These are phyloP conservation scores for Dynastes hyllus DNA, from an alignment of 2,888 invertebrate species.

Conservation along the genomic window DNA sequence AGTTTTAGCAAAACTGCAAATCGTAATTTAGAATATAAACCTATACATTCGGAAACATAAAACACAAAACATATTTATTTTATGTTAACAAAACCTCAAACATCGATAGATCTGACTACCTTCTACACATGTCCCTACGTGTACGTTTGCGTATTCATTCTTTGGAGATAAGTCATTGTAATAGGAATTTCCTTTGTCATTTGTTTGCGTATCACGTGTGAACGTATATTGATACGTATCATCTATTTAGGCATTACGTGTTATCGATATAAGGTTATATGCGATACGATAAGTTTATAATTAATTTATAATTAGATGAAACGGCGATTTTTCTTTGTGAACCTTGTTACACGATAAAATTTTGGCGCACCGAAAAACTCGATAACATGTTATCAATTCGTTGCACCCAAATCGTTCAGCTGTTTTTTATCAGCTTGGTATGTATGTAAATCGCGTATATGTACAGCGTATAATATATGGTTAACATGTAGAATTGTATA, in stretches of 20 bases:
- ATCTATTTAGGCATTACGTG: conserved; percentile 1
- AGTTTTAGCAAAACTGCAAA: too few species aligned
- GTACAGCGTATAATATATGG: background rate
- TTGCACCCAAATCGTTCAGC: conserved; percentile 38
- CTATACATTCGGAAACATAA: too few species aligned
- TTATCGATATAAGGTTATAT: conserved; percentile 11
- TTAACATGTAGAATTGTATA: background rate
- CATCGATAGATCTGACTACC: background rate
- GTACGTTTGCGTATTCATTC: background rate
- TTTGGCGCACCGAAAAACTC: conserved; percentile 42
- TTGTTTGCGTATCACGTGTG: conserved; percentile 22
- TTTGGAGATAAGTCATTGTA: conserved; percentile 17
- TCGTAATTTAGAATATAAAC: too few species aligned
- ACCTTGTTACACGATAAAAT: conserved; percentile 43
- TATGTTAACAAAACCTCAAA: background rate
- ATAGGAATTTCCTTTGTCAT: conserved; percentile 34
- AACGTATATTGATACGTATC: background rate
- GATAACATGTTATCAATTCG: conserved; percentile 39
- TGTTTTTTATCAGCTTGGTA: conserved; percentile 30
- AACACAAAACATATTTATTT: too few species aligned
- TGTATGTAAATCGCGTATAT: background rate
- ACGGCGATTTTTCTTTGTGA: conserved; percentile 41
- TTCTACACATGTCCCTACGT: background rate
- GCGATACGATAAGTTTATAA: conserved; percentile 11
- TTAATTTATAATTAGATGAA: conserved; percentile 6